Evolutionary conservation across 2,888 invertebrate genomes (phyloP), one percentile per base, ranked within the genome.

Genomic region (Agriopis aurantiaria): DNA sequence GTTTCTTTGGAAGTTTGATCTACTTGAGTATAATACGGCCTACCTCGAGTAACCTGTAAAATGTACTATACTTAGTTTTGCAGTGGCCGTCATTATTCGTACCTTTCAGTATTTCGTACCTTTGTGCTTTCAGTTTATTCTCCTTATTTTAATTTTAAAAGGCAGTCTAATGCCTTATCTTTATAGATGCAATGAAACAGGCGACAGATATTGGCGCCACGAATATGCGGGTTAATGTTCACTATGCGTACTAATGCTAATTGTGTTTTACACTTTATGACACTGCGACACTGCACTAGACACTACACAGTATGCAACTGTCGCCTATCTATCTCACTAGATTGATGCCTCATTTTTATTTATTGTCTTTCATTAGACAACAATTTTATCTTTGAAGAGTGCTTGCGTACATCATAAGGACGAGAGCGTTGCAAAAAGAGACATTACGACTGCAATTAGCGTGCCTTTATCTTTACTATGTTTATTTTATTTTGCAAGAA

Each of bases 181-280:
- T 82, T 82, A 80, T 77, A 82, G 78, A 79, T 84, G 79, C 80
- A 83, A 82, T 85, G 84, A 82, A 84, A 81, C 83, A 76, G 79
- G 80, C 84, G 83, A 82, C 82, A 78, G 73, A 82, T 78, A 78
- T 82, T 85, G 89, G 89, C 89, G 90, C 89, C 89, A 87, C 87
- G 75, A 87, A 84, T 89, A 89, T 88, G 81, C 86, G 86, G 88
- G 88, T 87, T 89, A 89, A 90, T 90, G 88, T 87, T 84, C 83
- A 83, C 83, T 80, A 71, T 72, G 67, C 46, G 70, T 73, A 75
- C 75, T 76, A 75, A 76, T 75, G 75, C 71, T 77, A 75, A 75
- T 78, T 75, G 73, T 77, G 72, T 77, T 74, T 72, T 72, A 76
- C 71, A 77, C 71, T 77, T 75, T 78, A 73, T 72, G 74, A 72